These are phyloP conservation scores for Podarcis siculus DNA, from an alignment of 2,797 vertebrate species.

Conservation along the genomic window DNA sequence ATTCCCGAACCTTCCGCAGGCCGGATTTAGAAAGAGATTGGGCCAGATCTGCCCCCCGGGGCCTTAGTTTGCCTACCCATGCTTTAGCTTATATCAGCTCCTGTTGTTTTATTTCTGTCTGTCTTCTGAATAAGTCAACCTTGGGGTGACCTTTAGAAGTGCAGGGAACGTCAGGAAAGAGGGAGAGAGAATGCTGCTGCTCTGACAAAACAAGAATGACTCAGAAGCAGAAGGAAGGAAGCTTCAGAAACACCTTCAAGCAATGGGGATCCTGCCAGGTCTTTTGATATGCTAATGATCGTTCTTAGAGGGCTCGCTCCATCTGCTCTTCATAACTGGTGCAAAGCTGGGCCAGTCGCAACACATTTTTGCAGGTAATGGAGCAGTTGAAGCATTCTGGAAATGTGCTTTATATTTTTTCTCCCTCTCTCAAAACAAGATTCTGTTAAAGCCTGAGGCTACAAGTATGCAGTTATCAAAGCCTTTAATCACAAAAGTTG, in stretches of 20 bases:
- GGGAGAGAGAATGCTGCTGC: slow-evolving; percentile 14
- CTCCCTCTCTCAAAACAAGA: neutral
- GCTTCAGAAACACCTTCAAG: slow-evolving; percentile 64
- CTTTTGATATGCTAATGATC: slow-evolving; percentile 60
- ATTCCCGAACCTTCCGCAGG: no score
- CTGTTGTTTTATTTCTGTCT: slow-evolving; percentile 1
- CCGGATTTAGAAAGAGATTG: no score
- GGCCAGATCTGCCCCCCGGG: no score
- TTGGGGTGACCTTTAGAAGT: slow-evolving; percentile 54
- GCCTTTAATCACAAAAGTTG: slow-evolving; percentile 18
- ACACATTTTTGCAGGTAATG: slow-evolving; percentile 50
- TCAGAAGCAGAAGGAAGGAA: slow-evolving; percentile 55
- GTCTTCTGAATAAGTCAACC: slow-evolving; percentile 3
- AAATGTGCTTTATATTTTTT: slow-evolving; percentile 32
- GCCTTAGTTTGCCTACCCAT: no score
- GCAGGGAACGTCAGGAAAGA: slow-evolving; percentile 50
- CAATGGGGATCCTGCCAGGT: slow-evolving; percentile 57
- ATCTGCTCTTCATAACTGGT: slow-evolving; percentile 61
- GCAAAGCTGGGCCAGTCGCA: slow-evolving; percentile 49
- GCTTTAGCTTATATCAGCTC: neutral
- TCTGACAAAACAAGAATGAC: slow-evolving; percentile 59
- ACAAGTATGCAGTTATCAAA: slow-evolving; percentile 15
- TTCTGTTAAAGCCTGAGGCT: slow-evolving; percentile 38
- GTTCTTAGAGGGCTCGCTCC: slow-evolving; percentile 59
- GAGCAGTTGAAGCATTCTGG: slow-evolving; percentile 41